Conservation (phyloP, 2,797 vertebrate species). For the Iguana delicatissima region DNA sequence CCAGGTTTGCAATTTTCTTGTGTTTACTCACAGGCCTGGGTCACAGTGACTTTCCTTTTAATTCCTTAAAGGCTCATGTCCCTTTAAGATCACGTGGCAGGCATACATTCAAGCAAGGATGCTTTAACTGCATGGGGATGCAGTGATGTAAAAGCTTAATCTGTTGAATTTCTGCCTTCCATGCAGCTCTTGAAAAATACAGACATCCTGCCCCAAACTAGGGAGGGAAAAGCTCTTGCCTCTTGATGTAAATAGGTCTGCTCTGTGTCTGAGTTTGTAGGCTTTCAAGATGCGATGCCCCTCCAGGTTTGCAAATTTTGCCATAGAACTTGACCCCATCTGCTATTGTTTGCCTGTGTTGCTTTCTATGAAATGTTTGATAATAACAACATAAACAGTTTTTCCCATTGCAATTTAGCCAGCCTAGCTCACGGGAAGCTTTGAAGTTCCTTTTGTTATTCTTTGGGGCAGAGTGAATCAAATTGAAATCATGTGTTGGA, state of each 20-base stretch:
- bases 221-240: neutral
- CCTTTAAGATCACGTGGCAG: too few species aligned
- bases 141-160: neutral
- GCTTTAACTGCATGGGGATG: neutral
- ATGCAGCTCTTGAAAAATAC: neutral
- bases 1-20: neutral
- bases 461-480: neutral
- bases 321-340: neutral
- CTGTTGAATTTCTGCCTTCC: neutral
- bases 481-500: conserved; percentile 29
- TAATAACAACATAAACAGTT: conserved; percentile 2
- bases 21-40: neutral
- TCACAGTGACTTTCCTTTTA: neutral
- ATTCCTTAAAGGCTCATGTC: neutral
- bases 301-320: neutral
- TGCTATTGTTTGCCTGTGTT: conserved; percentile 6
- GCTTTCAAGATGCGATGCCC: neutral
- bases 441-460: conserved; percentile 30
- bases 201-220: neutral
- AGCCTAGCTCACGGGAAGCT: neutral
- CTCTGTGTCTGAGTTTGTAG: neutral
- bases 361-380: neutral
- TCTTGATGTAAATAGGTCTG: neutral
- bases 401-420: conserved; percentile 6
- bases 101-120: neutral